Evolutionary conservation across 2,888 invertebrate species (phyloP), one percentile per base, ranked within the genome.

Genomic region (Colostygia pectinataria): DNA sequence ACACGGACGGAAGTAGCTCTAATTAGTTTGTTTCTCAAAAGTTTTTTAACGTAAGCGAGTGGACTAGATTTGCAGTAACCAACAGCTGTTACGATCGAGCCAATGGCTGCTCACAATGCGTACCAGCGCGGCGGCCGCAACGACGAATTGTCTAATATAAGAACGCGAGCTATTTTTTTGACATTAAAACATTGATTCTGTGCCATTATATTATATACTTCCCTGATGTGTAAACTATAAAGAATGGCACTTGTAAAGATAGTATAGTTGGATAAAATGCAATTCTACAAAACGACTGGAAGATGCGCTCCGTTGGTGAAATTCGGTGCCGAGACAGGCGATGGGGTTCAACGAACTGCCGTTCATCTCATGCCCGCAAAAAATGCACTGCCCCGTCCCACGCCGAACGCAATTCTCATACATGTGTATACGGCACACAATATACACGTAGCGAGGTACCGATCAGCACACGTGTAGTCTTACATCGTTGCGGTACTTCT

Each of bases 361-460:
- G 81, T 82, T 84, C 86, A 83, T 88, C 82, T 86, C 75, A 66
- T 68, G 75, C 69, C 74, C 78, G 85, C 88, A 90, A 90, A 90
- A 90, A 90, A 87, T 90, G 88, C 87, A 90, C 71, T 83, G 87
- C 74, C 78, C 76, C 87, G 80, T 83, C 88, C 87, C 88, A 87
- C 89, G 81, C 78, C 74, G 75, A 84, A 83, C 81, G 78, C 80
- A 83, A 73, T 77, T 77, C 82, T 71, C 80, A 79, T 82, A 81
- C 83, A 80, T 63, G 68, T 69, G 59, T 59, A 71, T 56, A 60
- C 54, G 59, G 69, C 70, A 72, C 63, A 70, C 59, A 69, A 63
- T 71, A 70, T 66, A 69, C 70, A 53, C 42, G 57, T 45, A 66
- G 68, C 69, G 66, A 43, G 77, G 77, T 77, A 73, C 83, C 83